Evolutionary conservation across 2,797 vertebrate species (phyloP).

Genomic region (Sylvia borin): DNA sequence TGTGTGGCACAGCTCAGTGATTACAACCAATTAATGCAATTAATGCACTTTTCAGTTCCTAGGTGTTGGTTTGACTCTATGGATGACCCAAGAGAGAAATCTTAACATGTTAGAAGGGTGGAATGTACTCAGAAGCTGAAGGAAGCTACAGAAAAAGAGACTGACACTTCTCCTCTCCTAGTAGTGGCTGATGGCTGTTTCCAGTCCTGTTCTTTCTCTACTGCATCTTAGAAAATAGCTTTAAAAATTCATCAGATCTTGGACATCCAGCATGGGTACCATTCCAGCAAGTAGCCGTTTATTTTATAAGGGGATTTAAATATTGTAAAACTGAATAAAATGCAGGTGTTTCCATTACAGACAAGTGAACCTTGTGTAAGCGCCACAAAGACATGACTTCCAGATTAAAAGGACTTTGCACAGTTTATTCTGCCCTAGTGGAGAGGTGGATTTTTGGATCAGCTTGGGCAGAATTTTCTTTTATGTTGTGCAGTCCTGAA

Average conservation of each 20-base stretch:
- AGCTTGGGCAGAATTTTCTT: neutral
- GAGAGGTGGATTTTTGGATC: neutral
- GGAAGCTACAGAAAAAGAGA: neutral
- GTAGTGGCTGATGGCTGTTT: neutral
- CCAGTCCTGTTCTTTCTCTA: neutral
- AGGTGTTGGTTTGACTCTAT: neutral
- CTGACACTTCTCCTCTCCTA: neutral
- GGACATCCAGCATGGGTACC: neutral
- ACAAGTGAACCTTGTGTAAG: conserved; percentile 5
- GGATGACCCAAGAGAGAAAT: neutral
- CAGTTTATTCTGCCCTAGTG: neutral
- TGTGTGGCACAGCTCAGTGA: neutral
- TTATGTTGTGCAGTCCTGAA: accelerated
- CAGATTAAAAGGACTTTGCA: conserved; percentile 2
- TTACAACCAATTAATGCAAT: neutral
- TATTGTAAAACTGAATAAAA: conserved; percentile 69
- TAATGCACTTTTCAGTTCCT: neutral
- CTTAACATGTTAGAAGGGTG: neutral
- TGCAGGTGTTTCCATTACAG: conserved; percentile 47
- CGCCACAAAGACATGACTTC: neutral
- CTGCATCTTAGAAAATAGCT: conserved; percentile 12
- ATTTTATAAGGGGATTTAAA: conserved; percentile 74
- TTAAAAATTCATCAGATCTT: conserved; percentile 38
- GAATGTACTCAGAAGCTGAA: neutral
- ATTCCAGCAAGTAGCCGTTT: conserved; percentile 60